Evolutionary conservation across 2,888 invertebrate species (phyloP).

Genomic region (Palloptera scutellata): DNA sequence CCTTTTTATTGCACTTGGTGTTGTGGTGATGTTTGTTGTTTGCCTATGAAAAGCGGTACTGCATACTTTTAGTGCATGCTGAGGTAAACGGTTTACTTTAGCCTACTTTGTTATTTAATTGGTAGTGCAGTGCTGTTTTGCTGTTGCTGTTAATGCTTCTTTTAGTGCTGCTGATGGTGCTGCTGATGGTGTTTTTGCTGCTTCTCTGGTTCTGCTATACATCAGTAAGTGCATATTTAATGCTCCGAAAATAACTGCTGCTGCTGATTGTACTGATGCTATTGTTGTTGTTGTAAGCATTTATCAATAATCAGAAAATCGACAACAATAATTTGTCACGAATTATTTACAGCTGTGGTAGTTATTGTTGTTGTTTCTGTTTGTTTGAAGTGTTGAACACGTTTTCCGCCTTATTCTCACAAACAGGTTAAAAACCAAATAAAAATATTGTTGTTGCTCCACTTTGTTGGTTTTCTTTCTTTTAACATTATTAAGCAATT

Average conservation of each 20-base stretch:
- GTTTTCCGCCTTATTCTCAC: background rate
- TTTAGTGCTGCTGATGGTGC: background rate
- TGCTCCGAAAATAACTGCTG: background rate
- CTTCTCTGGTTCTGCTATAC: conserved; percentile 2
- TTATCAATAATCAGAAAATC: conserved; percentile 31
- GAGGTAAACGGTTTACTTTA: background rate
- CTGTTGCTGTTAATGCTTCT: background rate
- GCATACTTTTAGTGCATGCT: background rate
- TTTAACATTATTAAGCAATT: conserved; percentile 5
- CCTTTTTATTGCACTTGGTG: conserved; percentile 3
- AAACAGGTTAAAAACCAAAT: no score
- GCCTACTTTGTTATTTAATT: conserved; percentile 13
- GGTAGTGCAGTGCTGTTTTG: conserved; percentile 1
- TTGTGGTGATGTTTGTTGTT: conserved; percentile 6
- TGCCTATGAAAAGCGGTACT: conserved; percentile 5
- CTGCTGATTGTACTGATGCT: background rate
- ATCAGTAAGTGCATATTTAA: background rate
- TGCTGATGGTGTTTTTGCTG: conserved; percentile 19
- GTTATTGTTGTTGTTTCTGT: background rate
- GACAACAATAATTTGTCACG: conserved; percentile 35
- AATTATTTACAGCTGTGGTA: conserved; percentile 28
- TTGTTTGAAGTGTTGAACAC: conserved; percentile 21
- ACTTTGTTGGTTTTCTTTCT: no score
- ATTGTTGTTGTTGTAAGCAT: conserved; percentile 16
- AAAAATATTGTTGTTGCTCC: no score